A percentile compares a stretch with the other conserved stretches of the same genome.
phyloP scores from a whole-genome alignment of 2,113 vertebrate genomes.

The Peromyscus maniculatus region DNA sequence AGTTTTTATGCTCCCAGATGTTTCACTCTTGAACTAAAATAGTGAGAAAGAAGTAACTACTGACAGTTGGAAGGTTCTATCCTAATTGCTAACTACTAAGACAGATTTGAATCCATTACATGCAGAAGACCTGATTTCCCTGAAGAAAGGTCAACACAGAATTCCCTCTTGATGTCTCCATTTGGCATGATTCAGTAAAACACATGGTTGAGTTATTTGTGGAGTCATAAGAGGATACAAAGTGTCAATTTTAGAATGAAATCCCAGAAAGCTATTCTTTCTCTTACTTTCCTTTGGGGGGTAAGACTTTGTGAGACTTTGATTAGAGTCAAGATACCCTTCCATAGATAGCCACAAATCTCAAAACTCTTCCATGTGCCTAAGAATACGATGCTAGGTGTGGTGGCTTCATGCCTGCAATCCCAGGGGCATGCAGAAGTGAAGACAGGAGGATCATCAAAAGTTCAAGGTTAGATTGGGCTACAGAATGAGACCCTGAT shows the following conservation, averaged over 20 bases:
- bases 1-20: constrained; percentile 50
- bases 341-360: neutral
- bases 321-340: neutral
- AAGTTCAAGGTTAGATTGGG: neutral
- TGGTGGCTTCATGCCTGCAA: neutral
- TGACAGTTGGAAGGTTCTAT: constrained; percentile 48
- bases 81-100: constrained; percentile 11
- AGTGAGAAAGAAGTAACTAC: constrained; percentile 32
- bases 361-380: neutral
- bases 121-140: neutral
- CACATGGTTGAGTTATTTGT: constrained; percentile 5
- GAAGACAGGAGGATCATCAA: no score
- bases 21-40: constrained; percentile 58
- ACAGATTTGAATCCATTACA: constrained; percentile 14
- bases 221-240: constrained; percentile 20
- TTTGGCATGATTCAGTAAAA: constrained; percentile 54
- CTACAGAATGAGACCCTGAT: neutral
- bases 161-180: constrained; percentile 36
- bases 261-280: constrained; percentile 18
- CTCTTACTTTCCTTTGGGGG: neutral
- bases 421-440: neutral
- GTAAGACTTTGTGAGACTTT: neutral
- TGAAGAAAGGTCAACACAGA: constrained; percentile 24
- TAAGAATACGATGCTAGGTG: neutral
- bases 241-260: constrained; percentile 13